Percentiles rank a stretch among this genome's conserved stretches.
Evolutionary conservation across 2,797 vertebrate species (phyloP).

Genomic region (Falco berigora): DNA sequence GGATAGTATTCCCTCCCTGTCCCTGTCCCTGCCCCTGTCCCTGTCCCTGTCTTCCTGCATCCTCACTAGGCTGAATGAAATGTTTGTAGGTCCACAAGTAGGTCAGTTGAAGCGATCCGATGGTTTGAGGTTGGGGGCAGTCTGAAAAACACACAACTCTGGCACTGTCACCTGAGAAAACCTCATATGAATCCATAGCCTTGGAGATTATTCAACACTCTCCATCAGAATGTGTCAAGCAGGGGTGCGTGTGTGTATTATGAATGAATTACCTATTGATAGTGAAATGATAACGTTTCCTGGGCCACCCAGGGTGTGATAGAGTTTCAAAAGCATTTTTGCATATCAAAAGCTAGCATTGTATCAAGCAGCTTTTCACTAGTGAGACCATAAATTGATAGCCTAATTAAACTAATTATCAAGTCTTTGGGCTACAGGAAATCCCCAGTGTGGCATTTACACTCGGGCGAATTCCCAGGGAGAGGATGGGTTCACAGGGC

Average conservation of each 20-base stretch:
- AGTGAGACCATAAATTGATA: conserved; percentile 36
- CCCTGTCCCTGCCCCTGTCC: neutral
- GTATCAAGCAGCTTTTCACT: conserved; percentile 18
- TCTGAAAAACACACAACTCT: neutral
- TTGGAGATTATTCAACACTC: neutral
- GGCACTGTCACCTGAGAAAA: neutral
- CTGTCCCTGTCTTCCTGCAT: neutral
- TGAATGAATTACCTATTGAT: conserved; percentile 25
- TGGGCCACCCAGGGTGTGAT: conserved; percentile 50
- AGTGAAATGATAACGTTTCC: conserved; percentile 19
- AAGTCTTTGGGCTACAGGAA: neutral
- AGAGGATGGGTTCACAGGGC: neutral
- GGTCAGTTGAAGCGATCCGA: neutral
- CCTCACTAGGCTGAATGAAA: neutral
- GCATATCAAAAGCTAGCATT: conserved; percentile 48
- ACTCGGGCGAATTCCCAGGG: neutral
- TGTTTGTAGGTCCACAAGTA: neutral
- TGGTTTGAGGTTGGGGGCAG: neutral
- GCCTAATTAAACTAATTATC: conserved; percentile 12
- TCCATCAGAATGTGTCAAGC: neutral
- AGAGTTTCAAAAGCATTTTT: conserved; percentile 61
- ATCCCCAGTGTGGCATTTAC: neutral
- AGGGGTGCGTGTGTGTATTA: neutral
- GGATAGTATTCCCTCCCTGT: neutral
- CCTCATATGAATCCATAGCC: neutral